Evolutionary conservation across 1,140 invertebrate genomes (phyloP).

Genomic region (Galendromus occidentalis): DNA sequence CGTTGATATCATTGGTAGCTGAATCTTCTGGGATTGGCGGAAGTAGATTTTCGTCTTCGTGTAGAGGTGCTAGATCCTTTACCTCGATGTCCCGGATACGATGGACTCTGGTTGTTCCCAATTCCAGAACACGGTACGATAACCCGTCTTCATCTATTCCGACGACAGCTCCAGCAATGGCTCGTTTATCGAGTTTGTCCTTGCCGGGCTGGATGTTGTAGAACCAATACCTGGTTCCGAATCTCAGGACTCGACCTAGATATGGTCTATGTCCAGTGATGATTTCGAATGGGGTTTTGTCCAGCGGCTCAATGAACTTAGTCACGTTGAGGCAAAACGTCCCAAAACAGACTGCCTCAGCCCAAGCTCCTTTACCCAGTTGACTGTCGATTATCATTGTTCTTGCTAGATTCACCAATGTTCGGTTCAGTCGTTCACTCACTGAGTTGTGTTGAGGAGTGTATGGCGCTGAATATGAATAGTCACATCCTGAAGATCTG

Average conservation of each 20-base stretch:
- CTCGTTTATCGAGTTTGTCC: not conserved
- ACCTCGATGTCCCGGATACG: not conserved
- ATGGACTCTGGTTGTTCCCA: not conserved
- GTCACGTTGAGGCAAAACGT: no score
- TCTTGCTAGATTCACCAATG: no score
- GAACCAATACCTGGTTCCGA: not conserved
- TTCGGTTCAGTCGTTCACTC: no score
- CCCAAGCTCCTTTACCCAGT: no score
- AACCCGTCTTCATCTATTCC: not conserved
- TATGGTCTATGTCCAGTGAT: not conserved
- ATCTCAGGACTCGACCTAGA: not conserved
- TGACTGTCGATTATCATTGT: no score
- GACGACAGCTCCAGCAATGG: not conserved
- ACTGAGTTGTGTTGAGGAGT: no score
- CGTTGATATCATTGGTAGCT: no score
- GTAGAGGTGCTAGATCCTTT: not conserved
- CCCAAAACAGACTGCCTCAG: no score
- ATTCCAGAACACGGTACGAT: not conserved
- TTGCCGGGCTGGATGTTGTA: not conserved
- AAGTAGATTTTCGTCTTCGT: no score
- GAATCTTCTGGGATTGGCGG: no score
- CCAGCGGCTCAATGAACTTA: not conserved
- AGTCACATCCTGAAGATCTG: no score
- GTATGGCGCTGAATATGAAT: no score
- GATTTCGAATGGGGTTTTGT: not conserved